A percentile compares a stretch with the other conserved stretches of the same genome.
These are phyloP conservation scores for Himalopsyche kuldschensis DNA, from an alignment of 2,888 invertebrate genomes.

Conservation along the genomic window DNA sequence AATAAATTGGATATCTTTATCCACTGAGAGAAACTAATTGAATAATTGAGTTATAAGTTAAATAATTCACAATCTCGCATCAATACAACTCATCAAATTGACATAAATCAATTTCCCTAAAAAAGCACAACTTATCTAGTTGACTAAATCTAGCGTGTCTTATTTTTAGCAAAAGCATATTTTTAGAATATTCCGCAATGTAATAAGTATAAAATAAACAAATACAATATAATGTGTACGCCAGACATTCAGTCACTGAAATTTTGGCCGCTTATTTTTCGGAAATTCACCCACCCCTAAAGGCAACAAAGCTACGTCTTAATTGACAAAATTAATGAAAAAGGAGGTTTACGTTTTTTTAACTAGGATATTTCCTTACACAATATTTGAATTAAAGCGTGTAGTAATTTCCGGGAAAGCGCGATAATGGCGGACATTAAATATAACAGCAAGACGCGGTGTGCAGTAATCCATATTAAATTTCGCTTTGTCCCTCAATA, in stretches of 20 bases:
- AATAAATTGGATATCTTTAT: too few species aligned
- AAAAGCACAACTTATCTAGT: too few species aligned
- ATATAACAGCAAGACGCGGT: background rate
- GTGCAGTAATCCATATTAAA: conserved; percentile 28
- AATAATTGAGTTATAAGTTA: too few species aligned
- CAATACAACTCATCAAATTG: too few species aligned
- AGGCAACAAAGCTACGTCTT: background rate
- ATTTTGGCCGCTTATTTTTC: background rate
- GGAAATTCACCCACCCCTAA: background rate
- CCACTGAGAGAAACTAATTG: too few species aligned
- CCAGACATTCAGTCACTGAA: background rate
- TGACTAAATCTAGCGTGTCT: too few species aligned
- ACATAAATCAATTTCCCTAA: too few species aligned
- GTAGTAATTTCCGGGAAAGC: background rate
- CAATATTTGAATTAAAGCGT: background rate
- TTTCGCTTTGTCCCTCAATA: conserved; percentile 16
- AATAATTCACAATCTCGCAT: too few species aligned
- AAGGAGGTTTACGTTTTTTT: background rate
- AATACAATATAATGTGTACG: background rate
- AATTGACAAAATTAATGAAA: background rate
- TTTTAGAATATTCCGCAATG: too few species aligned
- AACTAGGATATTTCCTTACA: background rate
- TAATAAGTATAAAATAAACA: background rate
- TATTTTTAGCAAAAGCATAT: too few species aligned
- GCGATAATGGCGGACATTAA: background rate